These are phyloP conservation scores for Pyralis farinalis DNA, from an alignment of 2,888 invertebrate species.

Conservation along the genomic window DNA sequence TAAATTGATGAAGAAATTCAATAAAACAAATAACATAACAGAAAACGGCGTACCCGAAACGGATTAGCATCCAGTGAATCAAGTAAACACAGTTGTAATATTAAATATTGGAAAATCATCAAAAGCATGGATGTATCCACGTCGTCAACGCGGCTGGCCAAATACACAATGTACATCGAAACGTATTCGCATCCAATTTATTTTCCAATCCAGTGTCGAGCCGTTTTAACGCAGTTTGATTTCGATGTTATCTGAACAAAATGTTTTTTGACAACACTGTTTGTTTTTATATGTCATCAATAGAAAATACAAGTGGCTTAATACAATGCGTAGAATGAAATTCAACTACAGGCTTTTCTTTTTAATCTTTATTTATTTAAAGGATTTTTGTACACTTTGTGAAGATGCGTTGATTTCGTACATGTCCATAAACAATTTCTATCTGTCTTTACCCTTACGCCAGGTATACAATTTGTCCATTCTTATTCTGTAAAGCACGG, in stretches of 20 bases:
- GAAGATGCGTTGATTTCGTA: too few relatives aligned
- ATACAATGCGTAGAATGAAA: too few relatives aligned
- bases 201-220: slow-evolving; percentile 41
- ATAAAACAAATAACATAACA: too few relatives aligned
- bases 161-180: slow-evolving; percentile 18
- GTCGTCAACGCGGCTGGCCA: neutral
- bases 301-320: too few relatives aligned
- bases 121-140: neutral
- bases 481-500: too few relatives aligned
- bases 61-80: neutral
- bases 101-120: neutral
- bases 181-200: slow-evolving; percentile 35
- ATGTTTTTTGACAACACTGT: slow-evolving; percentile 4
- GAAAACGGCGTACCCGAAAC: neutral
- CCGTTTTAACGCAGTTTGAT: slow-evolving; percentile 19
- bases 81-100: neutral
- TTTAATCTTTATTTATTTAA: too few relatives aligned
- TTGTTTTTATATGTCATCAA: neutral
- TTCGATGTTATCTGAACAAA: slow-evolving; percentile 17
- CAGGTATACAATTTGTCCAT: too few relatives aligned
- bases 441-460: too few relatives aligned
- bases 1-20: too few relatives aligned
- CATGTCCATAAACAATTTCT: too few relatives aligned
- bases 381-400: too few relatives aligned
- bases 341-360: too few relatives aligned